phyloP scores from a whole-genome alignment of 2,113 vertebrate genomes.

The rat (Rattus norvegicus) region DNA sequence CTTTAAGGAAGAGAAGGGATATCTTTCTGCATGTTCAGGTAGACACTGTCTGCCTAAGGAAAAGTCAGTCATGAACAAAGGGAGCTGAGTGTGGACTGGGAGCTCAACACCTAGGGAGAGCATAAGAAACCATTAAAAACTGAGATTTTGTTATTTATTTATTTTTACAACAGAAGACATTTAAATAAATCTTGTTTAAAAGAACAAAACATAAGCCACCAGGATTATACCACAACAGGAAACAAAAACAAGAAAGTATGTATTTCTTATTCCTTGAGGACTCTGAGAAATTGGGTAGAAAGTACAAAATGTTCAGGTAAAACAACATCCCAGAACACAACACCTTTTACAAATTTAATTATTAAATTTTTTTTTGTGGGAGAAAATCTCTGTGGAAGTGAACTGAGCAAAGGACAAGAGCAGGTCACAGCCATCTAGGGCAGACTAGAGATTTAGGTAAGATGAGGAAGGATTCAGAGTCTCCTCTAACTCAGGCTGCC shows the following conservation, averaged over 20 bases:
- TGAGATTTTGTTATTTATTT: not conserved
- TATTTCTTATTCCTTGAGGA: constrained; percentile 12
- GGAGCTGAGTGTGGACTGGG: not conserved
- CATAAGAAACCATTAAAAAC: not conserved
- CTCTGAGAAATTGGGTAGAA: constrained; percentile 7
- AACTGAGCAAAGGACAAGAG: constrained; percentile 48
- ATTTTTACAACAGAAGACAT: not conserved
- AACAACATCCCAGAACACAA: not conserved
- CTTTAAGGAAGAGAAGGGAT: constrained; percentile 19
- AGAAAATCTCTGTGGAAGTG: constrained; percentile 41
- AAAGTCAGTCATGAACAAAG: not conserved
- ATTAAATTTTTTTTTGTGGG: constrained; percentile 19
- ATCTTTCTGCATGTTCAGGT: not conserved
- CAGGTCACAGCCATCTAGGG: constrained; percentile 13
- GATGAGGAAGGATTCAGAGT: constrained; percentile 11
- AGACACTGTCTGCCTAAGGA: not conserved
- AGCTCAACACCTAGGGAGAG: not conserved
- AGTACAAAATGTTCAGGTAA: constrained; percentile 40
- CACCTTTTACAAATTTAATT: not conserved
- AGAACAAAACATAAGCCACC: not conserved
- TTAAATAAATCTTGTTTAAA: not conserved
- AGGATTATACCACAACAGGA: not conserved
- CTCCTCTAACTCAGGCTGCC: not conserved
- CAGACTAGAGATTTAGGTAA: not conserved
- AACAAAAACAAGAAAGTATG: constrained; percentile 29